Conservation (phyloP, 2,888 invertebrate genomes). For the Stenoptilia bipunctidactyla region DNA sequence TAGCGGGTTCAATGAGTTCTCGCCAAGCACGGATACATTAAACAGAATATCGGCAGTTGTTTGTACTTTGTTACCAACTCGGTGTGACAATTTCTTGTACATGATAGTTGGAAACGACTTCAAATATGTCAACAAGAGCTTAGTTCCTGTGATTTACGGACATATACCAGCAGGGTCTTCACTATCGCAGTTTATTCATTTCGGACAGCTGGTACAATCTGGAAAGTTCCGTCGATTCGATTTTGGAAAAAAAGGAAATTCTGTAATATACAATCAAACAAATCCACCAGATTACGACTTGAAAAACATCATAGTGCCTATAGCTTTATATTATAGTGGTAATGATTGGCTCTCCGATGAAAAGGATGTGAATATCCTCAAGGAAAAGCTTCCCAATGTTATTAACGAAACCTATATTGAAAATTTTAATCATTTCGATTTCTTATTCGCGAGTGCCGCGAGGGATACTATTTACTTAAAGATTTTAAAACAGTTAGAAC, state of each 20-base stretch:
- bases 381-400: constrained; percentile 56
- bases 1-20: constrained; percentile 23
- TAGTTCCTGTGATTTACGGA: constrained; percentile 70
- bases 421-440: constrained; percentile 77
- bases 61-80: constrained; percentile 25
- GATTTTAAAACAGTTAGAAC: constrained; percentile 32
- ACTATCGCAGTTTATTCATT: constrained; percentile 56
- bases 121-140: constrained; percentile 39
- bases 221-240: constrained; percentile 43
- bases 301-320: constrained; percentile 27
- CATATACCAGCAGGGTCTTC: constrained; percentile 74
- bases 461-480: constrained; percentile 60
- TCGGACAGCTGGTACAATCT: constrained; percentile 40
- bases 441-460: constrained; percentile 72
- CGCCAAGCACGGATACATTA: constrained; percentile 29
- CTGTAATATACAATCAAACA: constrained; percentile 46
- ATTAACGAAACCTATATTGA: constrained; percentile 55
- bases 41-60: constrained; percentile 26
- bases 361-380: constrained; percentile 52
- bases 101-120: constrained; percentile 29
- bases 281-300: constrained; percentile 43
- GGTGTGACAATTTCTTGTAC: constrained; percentile 32
- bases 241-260: constrained; percentile 28
- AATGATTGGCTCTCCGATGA: constrained; percentile 58
- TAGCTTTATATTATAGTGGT: constrained; percentile 37